Evolutionary conservation across 64 coral and sea anemone species (phyloP), one percentile per base, ranked within the genome.

Genomic region (Montipora foliosa): DNA sequence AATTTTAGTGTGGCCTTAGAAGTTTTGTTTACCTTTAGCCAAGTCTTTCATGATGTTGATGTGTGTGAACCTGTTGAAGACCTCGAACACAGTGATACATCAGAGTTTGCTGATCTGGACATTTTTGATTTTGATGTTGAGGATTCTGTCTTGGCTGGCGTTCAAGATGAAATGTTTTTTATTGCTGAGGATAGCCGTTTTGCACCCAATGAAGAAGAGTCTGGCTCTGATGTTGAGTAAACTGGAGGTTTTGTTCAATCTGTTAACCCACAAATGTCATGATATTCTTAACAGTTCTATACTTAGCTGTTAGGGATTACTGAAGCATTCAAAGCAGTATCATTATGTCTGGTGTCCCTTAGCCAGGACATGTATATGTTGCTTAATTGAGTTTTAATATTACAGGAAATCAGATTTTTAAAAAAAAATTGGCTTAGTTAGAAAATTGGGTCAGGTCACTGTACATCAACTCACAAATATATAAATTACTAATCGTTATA

Each of bases 21-120:
- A 85, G 74, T 93, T 60, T 87, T 93, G 47, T 47, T 64, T 70
- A 44, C 74, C 6, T 44, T 76, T 13, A 45, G 76, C 75, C 49
- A 58, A 84, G 60, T 87, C 4, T 93, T 93, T 87, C 71, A 61
- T 87, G 91, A 93, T 52, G 67, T 87, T 87, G 91, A 67, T 58
- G 72, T 67, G 25, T 12, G 58, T 75, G 47, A 76, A 29, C 58
- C 55, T 9, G 74, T 44, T 71, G 85, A 88, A 70, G 81, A 92
- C 16, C 60, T 44, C 5, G 68, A 64, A 72, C 12, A 86, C 57
- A 72, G 57, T 8, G n/a, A 77, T 61, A 82, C 49, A 53, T 61
- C 52, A 25, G 82, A 84, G 69, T 70, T 76, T 84, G 70, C 84
- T 60, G 91, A 92, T 76, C 74, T 76, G 74, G 72, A 82, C 44